A percentile compares a stretch with the other conserved stretches of the same genome.
Conservation (phyloP, 2,888 invertebrate genomes). For the Pachymerium ferrugineum region DNA sequence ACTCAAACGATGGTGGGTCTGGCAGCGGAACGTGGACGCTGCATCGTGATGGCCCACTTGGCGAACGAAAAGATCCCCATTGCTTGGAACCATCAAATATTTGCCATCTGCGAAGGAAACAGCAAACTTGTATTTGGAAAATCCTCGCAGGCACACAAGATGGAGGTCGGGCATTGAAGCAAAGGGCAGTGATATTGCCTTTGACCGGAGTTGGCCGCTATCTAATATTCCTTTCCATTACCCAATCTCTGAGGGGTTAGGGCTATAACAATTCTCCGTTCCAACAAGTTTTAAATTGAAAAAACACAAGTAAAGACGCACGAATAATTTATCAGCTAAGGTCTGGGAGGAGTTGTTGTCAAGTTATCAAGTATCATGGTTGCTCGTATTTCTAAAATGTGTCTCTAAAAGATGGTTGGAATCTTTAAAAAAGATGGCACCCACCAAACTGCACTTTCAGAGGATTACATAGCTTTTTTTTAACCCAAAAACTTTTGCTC, state of each 20-base stretch:
- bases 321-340: background rate
- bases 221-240: background rate
- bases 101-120: constrained; percentile 30
- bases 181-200: background rate
- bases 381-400: background rate
- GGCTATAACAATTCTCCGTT: background rate
- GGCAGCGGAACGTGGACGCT: constrained; percentile 28
- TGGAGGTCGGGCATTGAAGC: background rate
- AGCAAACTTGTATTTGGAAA: constrained; percentile 7
- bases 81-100: constrained; percentile 30
- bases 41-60: constrained; percentile 28
- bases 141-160: background rate
- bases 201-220: background rate
- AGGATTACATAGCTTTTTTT: background rate
- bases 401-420: background rate
- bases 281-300: constrained; percentile 25
- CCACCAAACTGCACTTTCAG: constrained; percentile 2
- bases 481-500: background rate
- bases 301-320: background rate
- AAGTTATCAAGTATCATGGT: background rate
- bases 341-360: background rate
- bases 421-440: background rate
- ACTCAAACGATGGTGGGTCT: constrained; percentile 28
- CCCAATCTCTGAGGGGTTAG: constrained; percentile 6
- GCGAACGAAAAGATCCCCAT: constrained; percentile 28